Conservation (phyloP, 2,888 invertebrate species). For the Parnassius glacialis region DNA sequence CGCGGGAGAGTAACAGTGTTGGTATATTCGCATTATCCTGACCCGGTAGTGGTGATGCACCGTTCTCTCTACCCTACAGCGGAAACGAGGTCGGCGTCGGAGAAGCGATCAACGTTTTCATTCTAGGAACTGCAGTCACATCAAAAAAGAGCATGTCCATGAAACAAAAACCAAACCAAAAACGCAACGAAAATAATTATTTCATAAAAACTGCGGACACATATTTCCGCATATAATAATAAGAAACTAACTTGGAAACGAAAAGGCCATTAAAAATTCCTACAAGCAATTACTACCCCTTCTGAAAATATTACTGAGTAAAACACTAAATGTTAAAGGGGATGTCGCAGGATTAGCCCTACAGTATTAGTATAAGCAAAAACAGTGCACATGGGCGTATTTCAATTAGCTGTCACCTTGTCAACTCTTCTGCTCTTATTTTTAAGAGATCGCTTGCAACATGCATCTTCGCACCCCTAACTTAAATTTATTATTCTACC, state of each 20-base stretch:
- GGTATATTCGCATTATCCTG: too few relatives aligned
- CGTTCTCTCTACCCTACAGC: too few relatives aligned
- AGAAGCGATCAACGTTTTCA: too few relatives aligned
- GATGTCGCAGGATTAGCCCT: slow-evolving; percentile 72
- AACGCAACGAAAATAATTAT: too few relatives aligned
- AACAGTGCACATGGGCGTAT: slow-evolving; percentile 75
- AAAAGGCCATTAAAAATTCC: slow-evolving; percentile 47
- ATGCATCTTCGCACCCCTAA: slow-evolving; percentile 33
- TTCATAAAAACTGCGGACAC: too few relatives aligned
- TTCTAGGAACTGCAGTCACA: too few relatives aligned
- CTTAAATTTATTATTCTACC: slow-evolving; percentile 24
- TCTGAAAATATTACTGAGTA: slow-evolving; percentile 54
- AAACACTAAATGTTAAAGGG: slow-evolving; percentile 47
- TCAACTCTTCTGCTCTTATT: slow-evolving; percentile 67
- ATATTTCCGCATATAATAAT: too few relatives aligned
- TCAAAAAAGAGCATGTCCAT: too few relatives aligned
- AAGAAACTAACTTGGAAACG: slow-evolving; percentile 8
- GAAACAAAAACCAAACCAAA: too few relatives aligned
- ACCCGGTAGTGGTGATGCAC: too few relatives aligned
- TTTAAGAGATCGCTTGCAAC: slow-evolving; percentile 40
- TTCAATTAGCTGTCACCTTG: slow-evolving; percentile 79
- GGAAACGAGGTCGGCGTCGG: too few relatives aligned
- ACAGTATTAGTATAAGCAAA: slow-evolving; percentile 58
- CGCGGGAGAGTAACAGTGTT: too few relatives aligned
- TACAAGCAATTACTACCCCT: slow-evolving; percentile 61